Evolutionary conservation across 2,888 invertebrate species (phyloP).

Genomic region (Metacarcinus magister): DNA sequence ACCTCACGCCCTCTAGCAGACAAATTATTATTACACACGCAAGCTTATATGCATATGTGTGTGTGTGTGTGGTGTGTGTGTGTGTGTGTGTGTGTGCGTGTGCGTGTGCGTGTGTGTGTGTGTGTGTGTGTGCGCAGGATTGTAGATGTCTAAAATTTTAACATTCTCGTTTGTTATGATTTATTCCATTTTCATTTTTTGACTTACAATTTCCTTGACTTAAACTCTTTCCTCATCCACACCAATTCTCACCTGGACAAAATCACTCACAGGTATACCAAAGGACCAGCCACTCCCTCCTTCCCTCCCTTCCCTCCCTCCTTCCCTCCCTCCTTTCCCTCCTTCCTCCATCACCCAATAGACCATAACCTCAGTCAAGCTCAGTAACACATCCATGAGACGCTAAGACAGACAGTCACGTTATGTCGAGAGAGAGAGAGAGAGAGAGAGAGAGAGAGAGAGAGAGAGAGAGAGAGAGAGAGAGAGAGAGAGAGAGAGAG

Average conservation of each 20-base stretch:
- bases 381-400: too few relatives aligned
- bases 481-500: background rate
- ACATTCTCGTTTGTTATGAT: too few relatives aligned
- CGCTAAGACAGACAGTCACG: too few relatives aligned
- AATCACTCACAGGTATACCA: too few relatives aligned
- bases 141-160: too few relatives aligned
- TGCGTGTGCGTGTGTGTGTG: conserved; percentile 32
- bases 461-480: background rate
- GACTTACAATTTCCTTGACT: background rate
- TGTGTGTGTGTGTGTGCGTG: conserved; percentile 3
- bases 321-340: background rate
- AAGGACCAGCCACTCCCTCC: background rate
- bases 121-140: background rate
- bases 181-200: too few relatives aligned
- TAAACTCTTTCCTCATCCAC: background rate
- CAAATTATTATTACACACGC: background rate
- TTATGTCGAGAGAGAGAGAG: too few relatives aligned
- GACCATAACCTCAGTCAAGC: too few relatives aligned
- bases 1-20: background rate
- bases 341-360: background rate
- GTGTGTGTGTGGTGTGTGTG: conserved; percentile 65
- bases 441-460: background rate
- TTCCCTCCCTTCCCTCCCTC: background rate
- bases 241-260: background rate
- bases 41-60: conserved; percentile 1